phyloP scores from a whole-genome alignment of 2,797 vertebrate genomes.

The Sciaenops ocellatus region DNA sequence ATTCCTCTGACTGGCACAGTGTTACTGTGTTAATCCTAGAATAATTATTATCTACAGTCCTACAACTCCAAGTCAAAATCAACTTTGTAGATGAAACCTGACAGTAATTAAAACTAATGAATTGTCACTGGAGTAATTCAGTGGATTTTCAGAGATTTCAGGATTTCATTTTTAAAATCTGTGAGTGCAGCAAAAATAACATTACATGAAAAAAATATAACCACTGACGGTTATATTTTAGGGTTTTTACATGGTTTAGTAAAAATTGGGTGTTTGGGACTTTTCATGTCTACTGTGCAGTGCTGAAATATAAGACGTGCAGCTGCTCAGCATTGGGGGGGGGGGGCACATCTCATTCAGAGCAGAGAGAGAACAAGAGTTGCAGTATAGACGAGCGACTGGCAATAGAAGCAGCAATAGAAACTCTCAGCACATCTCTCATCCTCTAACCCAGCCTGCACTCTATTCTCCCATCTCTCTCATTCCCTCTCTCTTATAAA shows the following conservation, averaged over 20 bases:
- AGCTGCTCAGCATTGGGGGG: conserved; percentile 19
- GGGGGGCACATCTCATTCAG: conserved; percentile 13
- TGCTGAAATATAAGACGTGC: conserved; percentile 5
- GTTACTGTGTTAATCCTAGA: neutral
- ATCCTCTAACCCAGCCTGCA: conserved; percentile 9
- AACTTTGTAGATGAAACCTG: too few species aligned
- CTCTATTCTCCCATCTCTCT: conserved; percentile 23
- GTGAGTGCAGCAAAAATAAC: too few species aligned
- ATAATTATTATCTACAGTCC: neutral
- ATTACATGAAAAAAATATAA: too few species aligned
- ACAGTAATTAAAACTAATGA: neutral
- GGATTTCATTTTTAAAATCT: too few species aligned
- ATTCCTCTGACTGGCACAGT: too few species aligned
- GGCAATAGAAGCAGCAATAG: conserved; percentile 8
- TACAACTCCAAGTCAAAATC: neutral
- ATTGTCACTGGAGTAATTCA: neutral
- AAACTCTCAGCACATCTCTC: conserved; percentile 32
- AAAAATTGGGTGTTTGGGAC: neutral
- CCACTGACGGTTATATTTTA: too few species aligned
- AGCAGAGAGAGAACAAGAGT: conserved; percentile 19
- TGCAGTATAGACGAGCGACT: conserved; percentile 15
- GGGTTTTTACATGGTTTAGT: neutral
- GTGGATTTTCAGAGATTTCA: too few species aligned
- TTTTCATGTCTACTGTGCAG: neutral
- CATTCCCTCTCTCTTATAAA: conserved; percentile 6